Base-by-base conservation (phyloP, 2,113 vertebrate species). In the Gymnorhina tibicen region DNA sequence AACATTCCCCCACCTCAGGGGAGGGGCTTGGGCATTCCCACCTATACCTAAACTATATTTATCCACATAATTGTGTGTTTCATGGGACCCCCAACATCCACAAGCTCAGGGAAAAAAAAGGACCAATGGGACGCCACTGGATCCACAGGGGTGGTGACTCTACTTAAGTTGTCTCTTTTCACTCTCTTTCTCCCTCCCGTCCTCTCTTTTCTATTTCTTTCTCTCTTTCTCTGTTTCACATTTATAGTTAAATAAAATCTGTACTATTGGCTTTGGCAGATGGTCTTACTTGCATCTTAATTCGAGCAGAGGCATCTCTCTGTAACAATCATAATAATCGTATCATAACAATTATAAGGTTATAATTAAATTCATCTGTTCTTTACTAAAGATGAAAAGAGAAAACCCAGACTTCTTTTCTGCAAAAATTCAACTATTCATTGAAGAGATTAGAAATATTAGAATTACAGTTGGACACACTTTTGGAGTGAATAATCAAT, bases 51-150 rank as follows among this genome's bases (percentile, higher is more conserved):
- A 42, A 68, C 37, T 37, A 2, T 10, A 68, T 12, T 50, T 27
- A 37, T 42, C 21, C 44, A 59, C 35, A 35, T 21, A 59, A 42
- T 32, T 35, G 32, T 26, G 60, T 46, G 41, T 24, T 49, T 66
- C 10, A 18, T 67, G 44, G 37, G 20, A 67, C 20, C 8, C 5
- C 35, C 42, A 75, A 35, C 30, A 35, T 32, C 0, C 0, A 49
- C 32, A 76, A 35, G 35, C 16, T 35, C 37, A 18, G 37, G 37
- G 20, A 42, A 16, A 67, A 16, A 67, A 58, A 75, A 35, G 32
- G 26, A 50, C 14, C 62, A 42, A 21, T 0, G 0, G 21, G 16
- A n/a, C 0, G 0, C 10, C 26, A 32, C 44, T 17, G 32, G 17
- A 37, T 37, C 26, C 11, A 11, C 22, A 68, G 44, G 10, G 11